Evolutionary conservation across 2,888 invertebrate genomes (phyloP).

Genomic region (Notodonta dromedarius): DNA sequence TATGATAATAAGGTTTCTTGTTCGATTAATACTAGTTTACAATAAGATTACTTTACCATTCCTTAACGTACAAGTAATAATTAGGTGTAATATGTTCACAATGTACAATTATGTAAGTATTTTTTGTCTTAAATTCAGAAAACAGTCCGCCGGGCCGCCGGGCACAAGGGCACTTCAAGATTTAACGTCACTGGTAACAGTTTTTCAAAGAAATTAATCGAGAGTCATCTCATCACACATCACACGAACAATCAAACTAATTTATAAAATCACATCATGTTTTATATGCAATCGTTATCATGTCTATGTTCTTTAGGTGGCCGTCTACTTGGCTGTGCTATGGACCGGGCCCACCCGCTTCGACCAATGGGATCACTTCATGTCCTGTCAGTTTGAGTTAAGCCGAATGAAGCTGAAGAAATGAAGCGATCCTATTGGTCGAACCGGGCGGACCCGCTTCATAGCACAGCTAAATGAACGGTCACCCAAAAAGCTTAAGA

Average conservation of each 20-base stretch:
- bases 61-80: conserved; percentile 73
- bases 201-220: conserved; percentile 54
- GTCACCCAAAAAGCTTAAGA: too few species aligned
- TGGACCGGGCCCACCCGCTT: too few species aligned
- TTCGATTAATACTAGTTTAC: conserved; percentile 83
- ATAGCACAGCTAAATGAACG: too few species aligned
- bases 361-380: too few species aligned
- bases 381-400: too few species aligned
- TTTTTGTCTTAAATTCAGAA: conserved; percentile 75
- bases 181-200: conserved; percentile 56
- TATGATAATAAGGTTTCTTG: conserved; percentile 85
- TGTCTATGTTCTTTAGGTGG: neutral
- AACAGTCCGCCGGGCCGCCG: conserved; percentile 78
- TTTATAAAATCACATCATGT: conserved; percentile 37
- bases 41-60: conserved; percentile 81
- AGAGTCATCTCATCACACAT: conserved; percentile 43
- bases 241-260: conserved; percentile 51
- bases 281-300: conserved; percentile 18
- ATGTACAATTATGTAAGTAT: conserved; percentile 81
- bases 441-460: too few species aligned
- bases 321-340: neutral
- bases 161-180: conserved; percentile 80
- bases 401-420: too few species aligned
- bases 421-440: too few species aligned
- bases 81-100: conserved; percentile 79